phyloP scores from a whole-genome alignment of 1,140 invertebrate species.

The Mycetomoellerius zeteki region DNA sequence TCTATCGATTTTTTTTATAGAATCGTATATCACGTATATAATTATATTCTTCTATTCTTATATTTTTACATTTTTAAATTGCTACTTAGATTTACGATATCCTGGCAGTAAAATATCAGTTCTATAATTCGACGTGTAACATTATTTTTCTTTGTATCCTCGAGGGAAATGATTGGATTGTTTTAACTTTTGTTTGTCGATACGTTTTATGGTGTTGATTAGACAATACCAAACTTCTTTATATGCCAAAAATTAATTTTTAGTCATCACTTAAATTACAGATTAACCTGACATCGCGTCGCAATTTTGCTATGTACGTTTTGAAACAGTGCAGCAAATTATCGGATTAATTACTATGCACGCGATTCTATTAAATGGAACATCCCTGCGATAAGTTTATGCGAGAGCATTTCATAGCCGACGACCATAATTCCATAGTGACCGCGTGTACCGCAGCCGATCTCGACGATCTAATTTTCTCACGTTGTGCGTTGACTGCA shows the following conservation, averaged over 20 bases:
- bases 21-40: too few relatives aligned
- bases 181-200: neutral
- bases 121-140: neutral
- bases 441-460: slow-evolving; percentile 54
- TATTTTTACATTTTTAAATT: slow-evolving; percentile 13
- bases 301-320: neutral
- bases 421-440: slow-evolving; percentile 43
- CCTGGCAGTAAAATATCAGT: neutral
- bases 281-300: neutral
- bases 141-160: neutral
- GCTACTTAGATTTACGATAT: neutral
- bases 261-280: neutral
- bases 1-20: neutral
- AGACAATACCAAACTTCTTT: neutral
- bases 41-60: neutral
- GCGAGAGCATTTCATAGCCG: slow-evolving; percentile 3
- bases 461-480: slow-evolving; percentile 69
- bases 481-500: slow-evolving; percentile 46
- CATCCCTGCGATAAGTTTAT: neutral
- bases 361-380: slow-evolving; percentile 43
- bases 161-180: neutral
- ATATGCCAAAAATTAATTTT: neutral
- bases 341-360: neutral
- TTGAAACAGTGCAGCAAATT: neutral
- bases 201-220: neutral